These are phyloP conservation scores for Anthonomus grandis DNA, from an alignment of 1,140 invertebrate species.

Conservation along the genomic window DNA sequence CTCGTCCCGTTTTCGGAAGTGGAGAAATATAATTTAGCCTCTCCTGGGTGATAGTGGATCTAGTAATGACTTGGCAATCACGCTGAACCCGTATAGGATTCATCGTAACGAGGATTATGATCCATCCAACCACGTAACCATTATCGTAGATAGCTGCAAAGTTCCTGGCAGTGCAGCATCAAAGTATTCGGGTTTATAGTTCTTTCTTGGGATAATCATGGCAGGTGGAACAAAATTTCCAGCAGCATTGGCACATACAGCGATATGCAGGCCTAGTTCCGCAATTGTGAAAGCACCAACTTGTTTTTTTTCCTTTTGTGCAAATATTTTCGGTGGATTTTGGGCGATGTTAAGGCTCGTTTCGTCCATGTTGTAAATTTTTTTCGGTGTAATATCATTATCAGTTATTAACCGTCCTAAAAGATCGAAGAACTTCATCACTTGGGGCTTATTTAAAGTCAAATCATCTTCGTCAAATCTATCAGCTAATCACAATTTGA, in stretches of 20 bases:
- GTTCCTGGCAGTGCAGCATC: no score
- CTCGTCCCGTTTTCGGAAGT: no score
- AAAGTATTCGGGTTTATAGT: not conserved
- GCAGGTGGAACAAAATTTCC: no score
- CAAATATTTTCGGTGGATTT: not conserved
- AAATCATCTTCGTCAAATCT: not conserved
- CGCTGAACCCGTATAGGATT: no score
- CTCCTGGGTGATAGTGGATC: not conserved
- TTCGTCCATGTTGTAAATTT: not conserved
- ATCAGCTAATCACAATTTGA: not conserved
- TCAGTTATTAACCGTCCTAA: no score
- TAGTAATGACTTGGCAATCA: not conserved
- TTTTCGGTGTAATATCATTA: not conserved
- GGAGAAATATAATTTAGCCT: not conserved
- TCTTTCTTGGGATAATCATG: no score
- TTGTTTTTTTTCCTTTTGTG: not conserved
- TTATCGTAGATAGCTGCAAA: not conserved
- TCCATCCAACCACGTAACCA: not conserved
- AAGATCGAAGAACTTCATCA: not conserved
- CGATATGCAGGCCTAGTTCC: not conserved
- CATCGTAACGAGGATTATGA: not conserved
- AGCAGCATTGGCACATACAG: not conserved
- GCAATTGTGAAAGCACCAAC: not conserved
- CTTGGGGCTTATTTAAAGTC: not conserved
- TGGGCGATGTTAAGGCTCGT: not conserved